Conservation (phyloP, 2,113 vertebrate genomes). For the Maccullochella peelii region DNA sequence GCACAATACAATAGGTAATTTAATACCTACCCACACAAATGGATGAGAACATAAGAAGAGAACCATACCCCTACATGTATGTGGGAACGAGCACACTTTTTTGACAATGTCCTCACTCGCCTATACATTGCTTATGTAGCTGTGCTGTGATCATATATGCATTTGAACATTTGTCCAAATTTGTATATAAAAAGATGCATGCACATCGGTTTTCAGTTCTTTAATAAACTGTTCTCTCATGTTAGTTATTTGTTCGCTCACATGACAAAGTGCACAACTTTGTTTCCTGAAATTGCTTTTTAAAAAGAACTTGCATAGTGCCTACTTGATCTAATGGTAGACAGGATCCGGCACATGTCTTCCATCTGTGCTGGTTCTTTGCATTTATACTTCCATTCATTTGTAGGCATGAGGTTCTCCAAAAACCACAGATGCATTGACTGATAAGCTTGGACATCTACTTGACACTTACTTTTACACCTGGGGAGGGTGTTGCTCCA, state of each 20-base stretch:
- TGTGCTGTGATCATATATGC: not conserved
- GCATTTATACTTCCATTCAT: not conserved
- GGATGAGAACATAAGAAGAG: conserved; percentile 2
- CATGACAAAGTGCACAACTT: not conserved
- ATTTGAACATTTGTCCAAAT: not conserved
- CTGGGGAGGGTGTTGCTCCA: conserved; percentile 93
- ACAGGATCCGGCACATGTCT: not conserved
- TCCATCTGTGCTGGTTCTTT: not conserved
- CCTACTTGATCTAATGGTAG: not conserved
- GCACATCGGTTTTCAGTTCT: no score
- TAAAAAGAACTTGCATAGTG: not conserved
- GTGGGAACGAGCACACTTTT: not conserved
- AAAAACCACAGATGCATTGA: not conserved
- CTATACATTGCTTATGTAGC: not conserved
- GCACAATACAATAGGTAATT: conserved; percentile 37
- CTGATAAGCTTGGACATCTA: not conserved
- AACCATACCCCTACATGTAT: not conserved
- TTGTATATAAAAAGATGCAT: conserved; percentile 3
- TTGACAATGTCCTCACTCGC: not conserved
- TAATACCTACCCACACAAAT: conserved; percentile 29
- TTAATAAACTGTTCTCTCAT: conserved; percentile 11
- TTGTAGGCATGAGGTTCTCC: not conserved
- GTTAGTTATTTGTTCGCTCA: not conserved
- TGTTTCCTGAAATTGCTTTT: conserved; percentile 21
- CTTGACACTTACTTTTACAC: conserved; percentile 91